phyloP scores from a whole-genome alignment of 2,113 vertebrate species.

The Zosterops pallidus region DNA sequence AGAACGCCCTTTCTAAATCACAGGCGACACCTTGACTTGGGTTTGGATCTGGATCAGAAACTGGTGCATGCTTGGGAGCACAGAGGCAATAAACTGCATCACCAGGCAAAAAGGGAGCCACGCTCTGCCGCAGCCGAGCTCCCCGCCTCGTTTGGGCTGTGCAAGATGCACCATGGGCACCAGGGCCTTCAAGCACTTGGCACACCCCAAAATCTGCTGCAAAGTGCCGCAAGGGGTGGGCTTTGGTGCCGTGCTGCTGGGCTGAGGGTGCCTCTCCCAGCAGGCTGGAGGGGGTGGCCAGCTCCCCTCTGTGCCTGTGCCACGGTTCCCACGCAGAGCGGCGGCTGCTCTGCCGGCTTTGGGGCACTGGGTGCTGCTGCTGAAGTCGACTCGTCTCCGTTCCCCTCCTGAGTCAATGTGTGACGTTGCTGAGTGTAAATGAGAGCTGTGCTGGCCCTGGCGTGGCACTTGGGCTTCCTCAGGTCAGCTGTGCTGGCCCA shows the following conservation, averaged over 20 bases:
- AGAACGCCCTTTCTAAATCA: constrained; percentile 38
- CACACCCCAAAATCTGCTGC: not conserved
- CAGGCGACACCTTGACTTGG: not conserved
- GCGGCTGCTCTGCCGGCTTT: not conserved
- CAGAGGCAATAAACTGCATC: not conserved
- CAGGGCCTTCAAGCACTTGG: not conserved
- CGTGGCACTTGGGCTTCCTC: not conserved
- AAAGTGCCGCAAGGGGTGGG: not conserved
- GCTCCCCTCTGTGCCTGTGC: not conserved
- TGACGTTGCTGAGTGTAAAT: not conserved
- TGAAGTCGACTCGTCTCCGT: rapidly evolving
- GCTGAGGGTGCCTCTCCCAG: not conserved
- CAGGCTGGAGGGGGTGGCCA: not conserved
- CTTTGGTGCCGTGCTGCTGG: not conserved
- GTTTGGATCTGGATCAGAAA: constrained; percentile 36
- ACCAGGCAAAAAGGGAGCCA: not conserved
- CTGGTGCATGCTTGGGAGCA: constrained; percentile 10
- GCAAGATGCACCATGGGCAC: not conserved
- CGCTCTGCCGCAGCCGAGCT: not conserved
- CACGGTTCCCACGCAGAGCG: rapidly evolving
- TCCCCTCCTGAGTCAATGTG: not conserved
- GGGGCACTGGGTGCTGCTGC: not conserved
- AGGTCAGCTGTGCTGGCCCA: not conserved
- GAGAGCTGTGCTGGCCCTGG: not conserved
- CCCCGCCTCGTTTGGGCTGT: not conserved